Conservation (phyloP, 2,113 vertebrate species). For the Lasiurus cinereus region DNA sequence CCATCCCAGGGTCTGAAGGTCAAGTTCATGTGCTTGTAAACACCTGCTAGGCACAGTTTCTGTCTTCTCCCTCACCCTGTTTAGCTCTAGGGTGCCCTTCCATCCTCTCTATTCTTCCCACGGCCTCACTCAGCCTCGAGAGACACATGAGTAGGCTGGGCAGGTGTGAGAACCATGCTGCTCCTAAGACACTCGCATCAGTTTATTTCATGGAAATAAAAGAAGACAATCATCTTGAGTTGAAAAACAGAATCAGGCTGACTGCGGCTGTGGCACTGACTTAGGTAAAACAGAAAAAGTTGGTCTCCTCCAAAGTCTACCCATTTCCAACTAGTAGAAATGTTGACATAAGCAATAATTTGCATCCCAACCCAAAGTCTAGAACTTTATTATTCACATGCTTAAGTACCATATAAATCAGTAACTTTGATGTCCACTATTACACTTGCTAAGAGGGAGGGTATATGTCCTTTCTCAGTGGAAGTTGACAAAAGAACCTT, state of each 20-base stretch:
- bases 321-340: not conserved
- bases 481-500: slow-evolving; percentile 70
- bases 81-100: slow-evolving; percentile 58
- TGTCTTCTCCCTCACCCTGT: slow-evolving; percentile 56
- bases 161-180: not conserved
- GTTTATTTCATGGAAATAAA: slow-evolving; percentile 23
- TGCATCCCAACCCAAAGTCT: not conserved
- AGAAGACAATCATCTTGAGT: not conserved
- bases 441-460: slow-evolving; percentile 63
- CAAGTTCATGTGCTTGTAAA: slow-evolving; percentile 61
- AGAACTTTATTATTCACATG: slow-evolving; percentile 59
- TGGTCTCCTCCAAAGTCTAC: slow-evolving; percentile 12
- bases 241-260: not conserved
- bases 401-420: slow-evolving; percentile 61
- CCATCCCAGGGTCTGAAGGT: slow-evolving; percentile 62
- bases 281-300: not conserved
- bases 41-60: slow-evolving; percentile 60
- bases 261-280: not conserved
- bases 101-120: slow-evolving; percentile 70
- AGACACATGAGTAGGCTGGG: slow-evolving; percentile 39
- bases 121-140: slow-evolving; percentile 59
- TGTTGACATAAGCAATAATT: not conserved
- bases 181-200: not conserved
- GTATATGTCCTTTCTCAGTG: slow-evolving; percentile 74
- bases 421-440: slow-evolving; percentile 58